Conservation (phyloP, 2,888 invertebrate genomes). For the Lysandra coridon region DNA sequence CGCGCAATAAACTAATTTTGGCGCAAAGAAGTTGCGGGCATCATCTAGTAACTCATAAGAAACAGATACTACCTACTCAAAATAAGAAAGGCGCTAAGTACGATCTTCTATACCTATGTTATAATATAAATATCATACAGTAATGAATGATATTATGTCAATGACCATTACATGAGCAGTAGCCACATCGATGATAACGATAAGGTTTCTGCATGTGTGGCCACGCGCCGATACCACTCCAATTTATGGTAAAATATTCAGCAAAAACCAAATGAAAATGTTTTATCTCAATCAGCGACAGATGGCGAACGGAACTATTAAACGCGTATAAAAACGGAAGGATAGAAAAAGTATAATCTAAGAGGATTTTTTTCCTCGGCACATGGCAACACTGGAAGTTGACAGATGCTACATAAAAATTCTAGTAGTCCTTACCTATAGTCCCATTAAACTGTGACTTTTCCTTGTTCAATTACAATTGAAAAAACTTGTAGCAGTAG, state of each 20-base stretch:
- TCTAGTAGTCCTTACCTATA: background rate
- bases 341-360: slow-evolving; percentile 22
- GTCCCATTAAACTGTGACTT: background rate
- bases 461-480: background rate
- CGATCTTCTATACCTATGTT: background rate
- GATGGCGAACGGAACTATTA: slow-evolving; percentile 28
- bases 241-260: slow-evolving; percentile 14
- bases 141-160: background rate
- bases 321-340: slow-evolving; percentile 21
- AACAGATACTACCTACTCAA: too few species aligned
- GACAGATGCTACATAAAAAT: slow-evolving; percentile 13
- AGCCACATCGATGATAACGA: background rate
- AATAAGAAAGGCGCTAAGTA: too few species aligned
- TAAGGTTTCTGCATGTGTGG: slow-evolving; percentile 21
- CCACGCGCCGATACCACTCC: background rate
- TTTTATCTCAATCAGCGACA: slow-evolving; percentile 24
- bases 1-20: too few species aligned
- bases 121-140: background rate
- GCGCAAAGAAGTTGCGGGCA: too few species aligned
- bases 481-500: background rate
- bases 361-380: background rate
- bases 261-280: slow-evolving; percentile 17
- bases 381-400: slow-evolving; percentile 7
- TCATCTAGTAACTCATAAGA: too few species aligned
- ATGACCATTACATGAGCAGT: background rate